phyloP scores from a whole-genome alignment of 2,888 invertebrate species.

The Adelphocoris suturalis region DNA sequence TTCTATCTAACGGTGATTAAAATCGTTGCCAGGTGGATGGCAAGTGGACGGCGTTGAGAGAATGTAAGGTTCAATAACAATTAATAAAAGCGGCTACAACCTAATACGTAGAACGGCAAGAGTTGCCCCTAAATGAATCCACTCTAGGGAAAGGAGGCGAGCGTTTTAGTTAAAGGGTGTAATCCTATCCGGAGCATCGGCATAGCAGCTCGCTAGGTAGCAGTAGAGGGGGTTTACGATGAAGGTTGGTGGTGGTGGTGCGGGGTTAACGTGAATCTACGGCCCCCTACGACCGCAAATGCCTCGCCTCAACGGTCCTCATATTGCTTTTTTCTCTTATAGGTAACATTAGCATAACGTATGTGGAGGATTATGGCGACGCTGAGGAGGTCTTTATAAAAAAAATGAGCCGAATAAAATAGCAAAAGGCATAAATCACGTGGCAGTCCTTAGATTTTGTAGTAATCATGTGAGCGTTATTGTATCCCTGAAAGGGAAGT shows the following conservation, averaged over 20 bases:
- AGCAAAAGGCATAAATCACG: too few species aligned
- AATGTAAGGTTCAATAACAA: neutral
- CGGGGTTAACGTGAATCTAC: constrained; percentile 32
- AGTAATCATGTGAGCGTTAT: too few species aligned
- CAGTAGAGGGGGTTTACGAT: constrained; percentile 18
- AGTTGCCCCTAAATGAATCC: constrained; percentile 21
- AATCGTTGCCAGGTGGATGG: neutral
- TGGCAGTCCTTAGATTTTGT: too few species aligned
- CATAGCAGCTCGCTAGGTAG: constrained; percentile 11
- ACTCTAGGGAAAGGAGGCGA: constrained; percentile 5
- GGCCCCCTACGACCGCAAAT: constrained; percentile 22
- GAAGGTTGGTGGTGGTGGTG: neutral
- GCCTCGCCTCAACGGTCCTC: constrained; percentile 23
- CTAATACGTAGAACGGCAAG: neutral
- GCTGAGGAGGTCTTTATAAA: neutral
- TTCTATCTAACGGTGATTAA: neutral
- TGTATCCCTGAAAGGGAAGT: too few species aligned
- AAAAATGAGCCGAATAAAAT: too few species aligned
- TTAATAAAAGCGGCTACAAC: constrained; percentile 3
- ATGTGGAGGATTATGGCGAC: constrained; percentile 5
- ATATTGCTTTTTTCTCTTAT: constrained; percentile 41
- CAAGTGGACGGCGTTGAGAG: neutral
- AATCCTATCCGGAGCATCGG: neutral
- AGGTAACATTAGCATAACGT: constrained; percentile 32
- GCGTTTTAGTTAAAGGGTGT: constrained; percentile 30